These are phyloP conservation scores for Lissocephala sabroskyi DNA, from an alignment of 2,888 invertebrate species.

Conservation along the genomic window DNA sequence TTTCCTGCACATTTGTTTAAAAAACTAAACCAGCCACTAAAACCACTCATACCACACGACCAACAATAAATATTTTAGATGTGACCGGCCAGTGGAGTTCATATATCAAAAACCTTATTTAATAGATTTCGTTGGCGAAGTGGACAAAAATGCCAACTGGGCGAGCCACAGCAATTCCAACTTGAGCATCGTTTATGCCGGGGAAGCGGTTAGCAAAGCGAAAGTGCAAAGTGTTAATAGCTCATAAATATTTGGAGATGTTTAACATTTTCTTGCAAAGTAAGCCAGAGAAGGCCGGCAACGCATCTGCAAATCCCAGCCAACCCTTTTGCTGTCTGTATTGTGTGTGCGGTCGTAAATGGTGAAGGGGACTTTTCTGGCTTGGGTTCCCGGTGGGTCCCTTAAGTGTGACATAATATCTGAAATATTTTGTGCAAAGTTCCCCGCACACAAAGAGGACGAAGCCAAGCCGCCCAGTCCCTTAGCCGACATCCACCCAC, in stretches of 20 bases:
- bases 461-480: neutral
- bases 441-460: conserved; percentile 45
- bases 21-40: conserved; percentile 17
- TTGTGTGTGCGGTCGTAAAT: conserved; percentile 53
- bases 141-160: too few species aligned
- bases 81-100: conserved; percentile 50
- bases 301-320: conserved; percentile 29
- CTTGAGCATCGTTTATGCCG: neutral
- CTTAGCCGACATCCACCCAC: neutral
- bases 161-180: neutral
- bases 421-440: conserved; percentile 61
- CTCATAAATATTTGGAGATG: conserved; percentile 65
- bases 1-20: conserved; percentile 31
- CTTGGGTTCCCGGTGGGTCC: conserved; percentile 37
- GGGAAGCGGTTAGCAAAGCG: conserved; percentile 4
- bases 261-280: conserved; percentile 50
- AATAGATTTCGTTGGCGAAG: conserved; percentile 27
- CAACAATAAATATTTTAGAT: conserved; percentile 28
- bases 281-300: conserved; percentile 4
- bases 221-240: conserved; percentile 55
- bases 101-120: conserved; percentile 36
- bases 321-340: conserved; percentile 13
- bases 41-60: conserved; percentile 15
- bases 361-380: too few species aligned
- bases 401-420: conserved; percentile 65